phyloP scores from a whole-genome alignment of 2,113 vertebrate species.

The Gavialis gangeticus region DNA sequence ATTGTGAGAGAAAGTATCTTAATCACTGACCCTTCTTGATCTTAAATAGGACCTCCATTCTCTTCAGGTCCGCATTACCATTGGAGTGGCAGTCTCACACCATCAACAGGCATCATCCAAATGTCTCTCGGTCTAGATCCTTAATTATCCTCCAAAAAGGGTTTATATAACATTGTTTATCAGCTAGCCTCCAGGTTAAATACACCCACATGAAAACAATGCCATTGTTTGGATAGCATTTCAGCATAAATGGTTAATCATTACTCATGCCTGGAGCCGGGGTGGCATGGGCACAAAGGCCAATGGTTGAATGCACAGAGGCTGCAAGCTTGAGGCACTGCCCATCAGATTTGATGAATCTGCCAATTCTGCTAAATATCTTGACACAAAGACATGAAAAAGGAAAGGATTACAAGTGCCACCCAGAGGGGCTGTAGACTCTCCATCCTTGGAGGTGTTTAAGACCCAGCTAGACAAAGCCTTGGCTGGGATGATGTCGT shows the following conservation, averaged over 20 bases:
- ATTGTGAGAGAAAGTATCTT: neutral
- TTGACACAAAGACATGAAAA: too few species aligned
- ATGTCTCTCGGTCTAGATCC: neutral
- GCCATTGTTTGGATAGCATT: neutral
- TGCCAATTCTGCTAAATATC: too few species aligned
- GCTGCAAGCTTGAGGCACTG: too few species aligned
- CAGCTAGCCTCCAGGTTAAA: neutral
- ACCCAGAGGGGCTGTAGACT: too few species aligned
- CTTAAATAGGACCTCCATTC: neutral
- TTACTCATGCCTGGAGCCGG: neutral
- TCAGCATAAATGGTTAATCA: slow-evolving; percentile 29
- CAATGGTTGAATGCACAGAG: too few species aligned
- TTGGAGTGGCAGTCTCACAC: neutral
- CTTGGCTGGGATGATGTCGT: too few species aligned
- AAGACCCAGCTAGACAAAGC: too few species aligned
- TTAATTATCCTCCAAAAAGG: neutral
- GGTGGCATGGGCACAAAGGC: too few species aligned
- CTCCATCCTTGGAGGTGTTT: too few species aligned
- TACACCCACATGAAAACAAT: neutral
- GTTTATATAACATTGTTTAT: neutral
- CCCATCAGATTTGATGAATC: too few species aligned
- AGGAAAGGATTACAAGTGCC: neutral
- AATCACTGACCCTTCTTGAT: neutral
- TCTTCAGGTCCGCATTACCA: neutral
- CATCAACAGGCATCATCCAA: neutral